Conservation (phyloP, 2,888 invertebrate species). For the Polylopha cassiicola region DNA sequence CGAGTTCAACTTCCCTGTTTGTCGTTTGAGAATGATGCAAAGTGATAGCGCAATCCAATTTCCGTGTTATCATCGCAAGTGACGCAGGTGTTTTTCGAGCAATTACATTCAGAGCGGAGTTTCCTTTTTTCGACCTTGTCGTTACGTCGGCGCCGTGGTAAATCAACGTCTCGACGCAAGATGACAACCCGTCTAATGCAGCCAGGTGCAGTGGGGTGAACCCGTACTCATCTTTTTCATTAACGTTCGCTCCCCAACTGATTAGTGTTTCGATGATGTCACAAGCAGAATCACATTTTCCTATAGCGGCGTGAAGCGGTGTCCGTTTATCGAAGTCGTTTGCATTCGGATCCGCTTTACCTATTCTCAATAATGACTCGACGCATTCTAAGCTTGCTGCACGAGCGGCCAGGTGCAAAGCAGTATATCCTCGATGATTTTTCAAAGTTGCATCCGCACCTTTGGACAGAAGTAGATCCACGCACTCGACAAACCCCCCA, state of each 20-base stretch:
- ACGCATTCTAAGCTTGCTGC: constrained; percentile 89
- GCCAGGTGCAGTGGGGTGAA: constrained; percentile 91
- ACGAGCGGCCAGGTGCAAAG: constrained; percentile 89
- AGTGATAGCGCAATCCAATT: constrained; percentile 88
- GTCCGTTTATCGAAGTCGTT: constrained; percentile 89
- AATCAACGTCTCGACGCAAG: constrained; percentile 90
- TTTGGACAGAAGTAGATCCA: constrained; percentile 83
- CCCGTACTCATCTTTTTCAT: constrained; percentile 90
- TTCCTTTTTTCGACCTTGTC: constrained; percentile 90
- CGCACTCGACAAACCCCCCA: constrained; percentile 89
- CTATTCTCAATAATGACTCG: constrained; percentile 84
- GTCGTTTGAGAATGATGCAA: constrained; percentile 87
- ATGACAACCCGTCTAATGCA: constrained; percentile 88
- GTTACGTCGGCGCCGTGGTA: constrained; percentile 93
- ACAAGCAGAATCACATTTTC: constrained; percentile 88
- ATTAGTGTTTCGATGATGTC: constrained; percentile 88
- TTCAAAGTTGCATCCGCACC: constrained; percentile 85
- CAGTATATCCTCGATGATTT: constrained; percentile 89
- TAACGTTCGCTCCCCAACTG: constrained; percentile 88
- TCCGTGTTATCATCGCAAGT: constrained; percentile 87
- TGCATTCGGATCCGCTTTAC: constrained; percentile 86
- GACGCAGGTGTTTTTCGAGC: constrained; percentile 92
- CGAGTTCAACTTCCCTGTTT: constrained; percentile 87
- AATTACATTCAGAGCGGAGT: constrained; percentile 90
- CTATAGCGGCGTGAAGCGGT: constrained; percentile 88